Conservation (phyloP, 2,113 vertebrate genomes). For the Trinectes maculatus region DNA sequence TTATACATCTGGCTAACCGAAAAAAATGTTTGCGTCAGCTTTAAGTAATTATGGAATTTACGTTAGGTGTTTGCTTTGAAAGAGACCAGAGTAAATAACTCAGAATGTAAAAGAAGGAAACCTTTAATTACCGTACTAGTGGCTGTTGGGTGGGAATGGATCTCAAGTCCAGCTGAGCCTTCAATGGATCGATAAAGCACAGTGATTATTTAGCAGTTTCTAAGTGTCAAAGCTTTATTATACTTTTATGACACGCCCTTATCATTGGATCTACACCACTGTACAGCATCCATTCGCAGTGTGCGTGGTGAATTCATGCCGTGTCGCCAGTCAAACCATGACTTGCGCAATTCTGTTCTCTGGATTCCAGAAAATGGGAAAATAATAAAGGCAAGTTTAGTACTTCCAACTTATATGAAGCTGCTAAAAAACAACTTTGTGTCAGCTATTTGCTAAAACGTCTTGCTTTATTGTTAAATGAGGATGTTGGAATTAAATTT, state of each 20-base stretch:
- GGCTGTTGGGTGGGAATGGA: too few species aligned
- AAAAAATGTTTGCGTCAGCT: neutral
- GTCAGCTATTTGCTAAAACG: neutral
- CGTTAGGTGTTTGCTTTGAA: neutral
- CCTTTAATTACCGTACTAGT: too few species aligned
- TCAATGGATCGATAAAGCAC: neutral
- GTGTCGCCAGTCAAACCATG: neutral
- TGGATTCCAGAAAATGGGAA: too few species aligned
- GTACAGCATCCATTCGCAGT: neutral
- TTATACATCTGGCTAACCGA: neutral
- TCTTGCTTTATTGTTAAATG: neutral
- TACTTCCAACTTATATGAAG: neutral
- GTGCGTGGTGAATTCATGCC: neutral
- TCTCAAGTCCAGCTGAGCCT: neutral
- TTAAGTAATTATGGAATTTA: constrained; percentile 7
- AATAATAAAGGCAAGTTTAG: too few species aligned
- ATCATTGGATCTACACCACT: neutral
- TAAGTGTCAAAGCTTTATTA: neutral
- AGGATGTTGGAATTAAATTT: neutral
- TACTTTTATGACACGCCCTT: neutral
- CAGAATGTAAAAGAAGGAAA: neutral
- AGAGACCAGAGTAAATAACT: neutral
- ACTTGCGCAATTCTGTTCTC: neutral
- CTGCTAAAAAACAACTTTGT: neutral
- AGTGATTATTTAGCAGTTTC: neutral